phyloP scores from a whole-genome alignment of 2,888 invertebrate species.

The Disparrhopalites patrizii region DNA sequence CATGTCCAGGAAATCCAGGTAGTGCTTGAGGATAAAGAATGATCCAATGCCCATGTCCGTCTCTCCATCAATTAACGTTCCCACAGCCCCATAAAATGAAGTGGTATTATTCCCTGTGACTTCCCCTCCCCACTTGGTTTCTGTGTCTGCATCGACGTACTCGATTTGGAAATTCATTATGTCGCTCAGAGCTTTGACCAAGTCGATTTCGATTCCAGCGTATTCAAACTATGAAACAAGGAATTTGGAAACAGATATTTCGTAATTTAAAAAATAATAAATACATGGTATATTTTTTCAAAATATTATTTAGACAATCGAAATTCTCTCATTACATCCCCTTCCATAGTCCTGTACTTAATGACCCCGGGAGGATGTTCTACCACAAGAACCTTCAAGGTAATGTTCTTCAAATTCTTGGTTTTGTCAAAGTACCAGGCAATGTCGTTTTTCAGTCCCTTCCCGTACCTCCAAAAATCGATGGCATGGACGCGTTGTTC shows the following conservation, averaged over 20 bases:
- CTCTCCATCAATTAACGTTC: conserved; percentile 41
- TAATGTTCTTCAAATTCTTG: conserved; percentile 38
- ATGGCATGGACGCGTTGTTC: conserved; percentile 31
- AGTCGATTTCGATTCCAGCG: conserved; percentile 46
- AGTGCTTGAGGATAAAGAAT: conserved; percentile 45
- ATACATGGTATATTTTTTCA: background rate
- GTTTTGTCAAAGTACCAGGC: conserved; percentile 45
- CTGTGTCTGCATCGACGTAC: conserved; percentile 39
- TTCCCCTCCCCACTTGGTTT: conserved; percentile 34
- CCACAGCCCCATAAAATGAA: conserved; percentile 41
- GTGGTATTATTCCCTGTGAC: conserved; percentile 10
- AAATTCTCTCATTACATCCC: conserved; percentile 19
- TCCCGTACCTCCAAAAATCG: conserved; percentile 44
- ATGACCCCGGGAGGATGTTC: conserved; percentile 48
- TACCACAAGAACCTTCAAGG: conserved; percentile 39
- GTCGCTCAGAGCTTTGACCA: conserved; percentile 39
- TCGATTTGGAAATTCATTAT: conserved; percentile 47
- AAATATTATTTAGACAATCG: background rate
- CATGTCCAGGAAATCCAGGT: conserved; percentile 46
- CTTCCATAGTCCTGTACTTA: conserved; percentile 35
- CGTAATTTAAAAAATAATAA: background rate
- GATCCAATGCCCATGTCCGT: conserved; percentile 47
- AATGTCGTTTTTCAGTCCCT: conserved; percentile 30
- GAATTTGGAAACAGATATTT: too few relatives aligned
- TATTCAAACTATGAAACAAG: conserved; percentile 28